phyloP scores from a whole-genome alignment of 2,797 vertebrate species.

The Enteromius paludinosus region DNA sequence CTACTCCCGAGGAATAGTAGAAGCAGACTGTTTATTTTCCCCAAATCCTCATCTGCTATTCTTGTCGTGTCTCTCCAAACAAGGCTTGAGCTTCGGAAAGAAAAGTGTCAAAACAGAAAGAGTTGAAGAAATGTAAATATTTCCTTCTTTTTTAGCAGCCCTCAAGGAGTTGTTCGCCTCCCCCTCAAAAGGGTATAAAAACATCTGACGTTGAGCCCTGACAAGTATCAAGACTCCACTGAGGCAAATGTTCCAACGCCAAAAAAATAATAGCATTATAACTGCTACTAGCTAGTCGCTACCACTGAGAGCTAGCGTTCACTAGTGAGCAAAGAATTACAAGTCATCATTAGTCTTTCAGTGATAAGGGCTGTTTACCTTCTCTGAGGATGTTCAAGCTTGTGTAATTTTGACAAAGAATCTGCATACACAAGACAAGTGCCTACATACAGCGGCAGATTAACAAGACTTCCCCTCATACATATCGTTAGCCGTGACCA shows the following conservation, averaged over 20 bases:
- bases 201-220: conserved; percentile 89
- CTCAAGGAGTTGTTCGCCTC: conserved; percentile 85
- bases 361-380: conserved; percentile 53
- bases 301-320: neutral
- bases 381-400: conserved; percentile 50
- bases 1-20: conserved; percentile 44
- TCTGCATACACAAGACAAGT: conserved; percentile 51
- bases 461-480: conserved; percentile 52
- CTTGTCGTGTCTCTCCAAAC: conserved; percentile 83
- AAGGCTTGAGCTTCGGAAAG: conserved; percentile 76
- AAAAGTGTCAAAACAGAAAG: conserved; percentile 91
- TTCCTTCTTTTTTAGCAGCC: conserved; percentile 76
- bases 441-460: conserved; percentile 49
- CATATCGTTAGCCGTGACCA: conserved; percentile 62
- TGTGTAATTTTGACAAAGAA: conserved; percentile 57
- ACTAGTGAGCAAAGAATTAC: conserved; percentile 58
- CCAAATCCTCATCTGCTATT: conserved; percentile 84
- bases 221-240: conserved; percentile 76
- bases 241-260: conserved; percentile 15
- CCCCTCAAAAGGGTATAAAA: conserved; percentile 87
- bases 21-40: conserved; percentile 76
- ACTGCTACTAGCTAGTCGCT: neutral
- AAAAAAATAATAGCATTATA: conserved; percentile 4
- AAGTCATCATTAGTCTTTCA: conserved; percentile 65
- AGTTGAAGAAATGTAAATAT: conserved; percentile 89